Percentiles rank a stretch among this genome's conserved stretches.
phyloP scores from a whole-genome alignment of 2,797 vertebrate genomes.

The Dallia pectoralis region DNA sequence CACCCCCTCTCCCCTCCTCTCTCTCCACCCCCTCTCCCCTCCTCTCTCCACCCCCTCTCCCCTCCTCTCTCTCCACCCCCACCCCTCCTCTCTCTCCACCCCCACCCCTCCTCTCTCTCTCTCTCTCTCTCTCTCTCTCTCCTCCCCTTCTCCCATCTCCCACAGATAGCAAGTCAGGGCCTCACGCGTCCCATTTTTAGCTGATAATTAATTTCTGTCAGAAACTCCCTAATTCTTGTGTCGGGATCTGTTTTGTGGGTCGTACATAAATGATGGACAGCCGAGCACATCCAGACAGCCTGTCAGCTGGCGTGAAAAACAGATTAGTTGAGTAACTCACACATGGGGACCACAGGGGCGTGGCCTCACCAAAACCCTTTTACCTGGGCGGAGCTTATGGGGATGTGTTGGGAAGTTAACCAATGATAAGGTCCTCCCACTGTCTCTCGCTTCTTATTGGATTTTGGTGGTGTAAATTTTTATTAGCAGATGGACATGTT shows the following conservation, averaged over 20 bases:
- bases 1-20: no score
- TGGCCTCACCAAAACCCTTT: conserved; percentile 10
- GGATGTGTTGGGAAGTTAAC: conserved; percentile 36
- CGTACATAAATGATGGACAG: conserved; percentile 23
- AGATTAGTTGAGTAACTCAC: conserved; percentile 64
- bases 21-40: no score
- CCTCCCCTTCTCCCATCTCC: conserved; percentile 14
- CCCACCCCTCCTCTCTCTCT: no score
- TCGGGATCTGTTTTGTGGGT: conserved; percentile 41
- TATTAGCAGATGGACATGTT: conserved; percentile 1
- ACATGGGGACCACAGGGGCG: conserved; percentile 11
- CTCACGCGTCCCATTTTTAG: conserved; percentile 52
- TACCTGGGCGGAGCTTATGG: conserved; percentile 19
- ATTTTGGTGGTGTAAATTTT: conserved; percentile 28
- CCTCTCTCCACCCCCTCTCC: no score
- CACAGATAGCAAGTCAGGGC: conserved; percentile 37
- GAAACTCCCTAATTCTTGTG: conserved; percentile 54
- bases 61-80: background rate
- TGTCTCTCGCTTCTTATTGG: conserved; percentile 29
- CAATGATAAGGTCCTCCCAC: conserved; percentile 33
- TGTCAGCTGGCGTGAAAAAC: conserved; percentile 40
- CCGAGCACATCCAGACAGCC: background rate
- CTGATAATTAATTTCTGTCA: conserved; percentile 61
- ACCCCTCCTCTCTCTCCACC: no score
- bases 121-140: background rate